These are phyloP conservation scores for Charadrius vociferus DNA, from an alignment of 2,113 vertebrate species.

Conservation along the genomic window DNA sequence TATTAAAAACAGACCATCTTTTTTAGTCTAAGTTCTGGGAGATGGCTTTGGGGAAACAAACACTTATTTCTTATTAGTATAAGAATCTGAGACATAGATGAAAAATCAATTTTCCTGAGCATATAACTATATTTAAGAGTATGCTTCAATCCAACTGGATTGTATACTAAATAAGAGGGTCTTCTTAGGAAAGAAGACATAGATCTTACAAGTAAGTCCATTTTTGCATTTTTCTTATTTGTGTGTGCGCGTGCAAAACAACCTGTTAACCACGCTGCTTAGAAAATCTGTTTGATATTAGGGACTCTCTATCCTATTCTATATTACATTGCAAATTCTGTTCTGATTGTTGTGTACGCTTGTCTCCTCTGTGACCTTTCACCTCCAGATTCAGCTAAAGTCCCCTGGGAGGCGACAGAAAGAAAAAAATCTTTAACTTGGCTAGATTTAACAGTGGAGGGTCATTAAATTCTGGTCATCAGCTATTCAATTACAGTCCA, in stretches of 20 bases:
- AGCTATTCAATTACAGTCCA: constrained; percentile 15
- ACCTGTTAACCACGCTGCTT: background rate
- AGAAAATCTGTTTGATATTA: background rate
- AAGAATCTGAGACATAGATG: background rate
- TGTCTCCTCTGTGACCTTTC: background rate
- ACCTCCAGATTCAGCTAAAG: background rate
- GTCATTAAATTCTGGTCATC: constrained; percentile 32
- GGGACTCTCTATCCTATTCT: background rate
- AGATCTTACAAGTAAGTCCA: background rate
- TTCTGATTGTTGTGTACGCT: background rate
- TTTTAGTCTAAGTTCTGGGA: background rate
- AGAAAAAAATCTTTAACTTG: background rate
- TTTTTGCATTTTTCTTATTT: background rate
- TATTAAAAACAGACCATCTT: background rate
- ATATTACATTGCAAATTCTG: background rate
- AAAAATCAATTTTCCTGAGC: background rate
- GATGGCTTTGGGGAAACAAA: background rate
- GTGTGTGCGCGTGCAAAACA: background rate
- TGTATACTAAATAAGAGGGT: background rate
- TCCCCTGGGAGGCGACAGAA: background rate
- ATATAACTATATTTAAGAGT: background rate
- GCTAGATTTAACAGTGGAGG: background rate
- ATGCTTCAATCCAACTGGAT: background rate
- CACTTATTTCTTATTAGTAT: background rate
- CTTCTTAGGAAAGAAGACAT: background rate